Evolutionary conservation across 2,888 invertebrate species (phyloP).

Genomic region (Lymantria dispar): DNA sequence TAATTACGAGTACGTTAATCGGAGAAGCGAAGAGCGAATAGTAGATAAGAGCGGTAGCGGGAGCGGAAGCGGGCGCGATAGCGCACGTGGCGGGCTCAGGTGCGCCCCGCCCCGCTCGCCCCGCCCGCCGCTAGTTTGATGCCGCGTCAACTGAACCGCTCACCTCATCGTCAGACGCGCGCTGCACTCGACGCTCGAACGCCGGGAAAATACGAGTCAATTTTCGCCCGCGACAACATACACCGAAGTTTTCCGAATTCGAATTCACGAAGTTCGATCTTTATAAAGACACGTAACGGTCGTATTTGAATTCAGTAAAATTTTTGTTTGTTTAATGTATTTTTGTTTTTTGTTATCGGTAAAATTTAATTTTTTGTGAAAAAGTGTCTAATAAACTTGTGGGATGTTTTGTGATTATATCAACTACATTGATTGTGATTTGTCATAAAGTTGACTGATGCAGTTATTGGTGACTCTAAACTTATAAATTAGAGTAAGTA

Average conservation of each 20-base stretch:
- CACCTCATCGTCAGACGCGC: slow-evolving; percentile 72
- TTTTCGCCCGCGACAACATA: slow-evolving; percentile 69
- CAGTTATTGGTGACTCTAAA: slow-evolving; percentile 47
- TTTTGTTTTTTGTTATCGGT: slow-evolving; percentile 19
- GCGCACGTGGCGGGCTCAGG: slow-evolving; percentile 71
- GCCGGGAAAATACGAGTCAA: slow-evolving; percentile 79
- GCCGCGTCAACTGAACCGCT: slow-evolving; percentile 61
- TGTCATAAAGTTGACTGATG: slow-evolving; percentile 40
- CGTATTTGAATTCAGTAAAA: slow-evolving; percentile 38
- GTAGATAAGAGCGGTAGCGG: slow-evolving; percentile 35
- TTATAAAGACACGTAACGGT: slow-evolving; percentile 35
- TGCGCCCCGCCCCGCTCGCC: slow-evolving; percentile 74
- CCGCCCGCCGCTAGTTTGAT: slow-evolving; percentile 53
- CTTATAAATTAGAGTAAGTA: slow-evolving; percentile 63
- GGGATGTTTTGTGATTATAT: slow-evolving; percentile 70
- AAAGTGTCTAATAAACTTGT: slow-evolving; percentile 53
- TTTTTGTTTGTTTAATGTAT: slow-evolving; percentile 28
- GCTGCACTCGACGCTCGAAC: slow-evolving; percentile 79
- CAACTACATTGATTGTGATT: slow-evolving; percentile 50
- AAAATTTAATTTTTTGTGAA: slow-evolving; percentile 29
- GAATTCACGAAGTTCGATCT: slow-evolving; percentile 51
- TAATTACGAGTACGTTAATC: slow-evolving; percentile 64
- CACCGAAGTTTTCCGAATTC: slow-evolving; percentile 66
- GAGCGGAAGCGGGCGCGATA: slow-evolving; percentile 46
- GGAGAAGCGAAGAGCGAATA: slow-evolving; percentile 27